Conservation (phyloP, 2,888 invertebrate species). For the Aplocera efformata region DNA sequence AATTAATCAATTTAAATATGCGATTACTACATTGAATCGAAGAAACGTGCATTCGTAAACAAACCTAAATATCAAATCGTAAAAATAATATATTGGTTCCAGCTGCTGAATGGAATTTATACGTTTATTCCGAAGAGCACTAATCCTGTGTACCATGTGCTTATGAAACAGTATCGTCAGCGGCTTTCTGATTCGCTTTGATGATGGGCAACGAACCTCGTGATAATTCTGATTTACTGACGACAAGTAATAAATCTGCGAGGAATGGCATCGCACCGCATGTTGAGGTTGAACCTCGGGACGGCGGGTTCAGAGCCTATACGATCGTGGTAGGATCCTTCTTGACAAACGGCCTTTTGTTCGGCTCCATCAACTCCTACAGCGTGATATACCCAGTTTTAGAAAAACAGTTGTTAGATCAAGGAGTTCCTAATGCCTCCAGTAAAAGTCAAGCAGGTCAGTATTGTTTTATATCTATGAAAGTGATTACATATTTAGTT, state of each 20-base stretch:
- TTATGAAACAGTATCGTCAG: slow-evolving; percentile 28
- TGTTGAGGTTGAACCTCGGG: slow-evolving; percentile 73
- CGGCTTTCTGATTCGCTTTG: slow-evolving; percentile 29
- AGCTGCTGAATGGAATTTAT: slow-evolving; percentile 10
- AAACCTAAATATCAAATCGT: no score
- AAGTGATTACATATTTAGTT: no score
- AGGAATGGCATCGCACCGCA: slow-evolving; percentile 41
- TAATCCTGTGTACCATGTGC: slow-evolving; percentile 30
- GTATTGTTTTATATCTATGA: slow-evolving; percentile 42
- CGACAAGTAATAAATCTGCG: slow-evolving; percentile 38
- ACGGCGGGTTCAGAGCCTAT: slow-evolving; percentile 91
- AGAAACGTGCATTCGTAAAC: no score
- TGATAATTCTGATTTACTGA: slow-evolving; percentile 60
- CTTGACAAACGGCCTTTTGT: slow-evolving; percentile 93
- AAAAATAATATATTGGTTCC: slow-evolving; percentile 1
- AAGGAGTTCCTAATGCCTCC: slow-evolving; percentile 85
- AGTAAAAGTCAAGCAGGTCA: slow-evolving; percentile 92
- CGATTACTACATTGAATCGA: no score
- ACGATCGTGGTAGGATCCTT: slow-evolving; percentile 91
- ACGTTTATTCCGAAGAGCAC: slow-evolving; percentile 6
- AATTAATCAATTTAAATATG: no score
- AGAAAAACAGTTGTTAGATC: slow-evolving; percentile 80
- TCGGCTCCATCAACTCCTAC: slow-evolving; percentile 94
- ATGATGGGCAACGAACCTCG: slow-evolving; percentile 51
- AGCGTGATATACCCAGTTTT: slow-evolving; percentile 89